These are phyloP conservation scores for Morone saxatilis DNA, from an alignment of 2,113 vertebrate species.

Conservation along the genomic window DNA sequence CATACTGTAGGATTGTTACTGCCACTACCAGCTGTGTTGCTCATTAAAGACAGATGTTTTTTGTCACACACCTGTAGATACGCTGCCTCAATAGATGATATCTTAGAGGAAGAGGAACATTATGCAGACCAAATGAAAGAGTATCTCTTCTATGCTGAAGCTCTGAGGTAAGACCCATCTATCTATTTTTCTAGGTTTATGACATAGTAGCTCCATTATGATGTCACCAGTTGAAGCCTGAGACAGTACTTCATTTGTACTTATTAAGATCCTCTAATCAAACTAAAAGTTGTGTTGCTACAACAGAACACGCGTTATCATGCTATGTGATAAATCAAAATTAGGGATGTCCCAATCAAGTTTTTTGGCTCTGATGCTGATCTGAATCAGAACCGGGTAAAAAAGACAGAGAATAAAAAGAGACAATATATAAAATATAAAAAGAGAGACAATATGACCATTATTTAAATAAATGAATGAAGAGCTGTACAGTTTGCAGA, in stretches of 20 bases:
- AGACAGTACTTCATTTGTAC: background rate
- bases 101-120: constrained; percentile 96
- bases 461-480: no score
- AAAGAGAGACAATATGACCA: no score
- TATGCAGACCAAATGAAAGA: constrained; percentile 97
- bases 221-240: no score
- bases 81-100: constrained; percentile 95
- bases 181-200: background rate
- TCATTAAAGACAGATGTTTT: background rate
- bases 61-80: constrained; percentile 84
- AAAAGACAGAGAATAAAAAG: no score
- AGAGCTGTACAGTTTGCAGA: no score
- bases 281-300: no score
- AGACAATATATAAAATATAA: no score
- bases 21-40: background rate
- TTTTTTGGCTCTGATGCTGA: no score
- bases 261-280: background rate
- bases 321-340: no score
- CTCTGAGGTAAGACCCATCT: constrained; percentile 84
- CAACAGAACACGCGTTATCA: no score
- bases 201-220: background rate
- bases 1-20: background rate
- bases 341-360: no score
- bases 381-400: no score
- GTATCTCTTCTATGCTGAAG: constrained; percentile 95